Evolutionary conservation across 2,888 invertebrate genomes (phyloP), one percentile per base, ranked within the genome.

Genomic region (Mesorhabditis spiculigera): DNA sequence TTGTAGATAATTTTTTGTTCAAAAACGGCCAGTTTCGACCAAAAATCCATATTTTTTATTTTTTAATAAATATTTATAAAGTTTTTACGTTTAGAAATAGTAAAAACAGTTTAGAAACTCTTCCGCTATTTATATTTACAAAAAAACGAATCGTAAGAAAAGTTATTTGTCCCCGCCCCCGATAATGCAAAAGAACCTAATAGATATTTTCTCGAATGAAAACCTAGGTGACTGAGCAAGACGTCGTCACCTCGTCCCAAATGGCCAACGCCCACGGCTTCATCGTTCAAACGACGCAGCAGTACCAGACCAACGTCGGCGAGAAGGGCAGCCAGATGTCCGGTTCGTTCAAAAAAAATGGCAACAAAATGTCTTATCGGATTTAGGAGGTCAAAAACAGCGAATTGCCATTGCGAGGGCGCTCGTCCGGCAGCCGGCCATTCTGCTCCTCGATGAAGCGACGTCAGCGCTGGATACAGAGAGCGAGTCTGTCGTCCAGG

Each of bases 201-300:
- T 28, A 28, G n/a, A n/a, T n/a, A n/a, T n/a, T 3, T 28, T 28
- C 3, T 28, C 28, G 3, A 28, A 28, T 28, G 28, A 50, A 13
- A 50, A 13, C 8, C 3, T 50, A 50, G 58, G 58, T 50, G n/a
- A 50, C 58, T 5, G 62, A 74, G 13, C 67, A 77, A 71, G 81
- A 83, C 41, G 77, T 83, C 41, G 72, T 83, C 42, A 75, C 81
- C 28, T 86, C 87, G 6, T 86, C 88, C 13, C 78, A 82, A 66
- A 78, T 86, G 80, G 87, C 88, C 63, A 88, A 88, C 78, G 87
- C 87, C 42, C 87, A 87, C 73, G 78, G 82, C 64, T 88, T 88
- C 79, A 86, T 88, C 68, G 72, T 78, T 62, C 84, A 86, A 43
- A 83, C 87, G 71, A 83, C 82, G 28, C 82, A 86, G 28, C 81